A percentile compares a stretch with the other conserved stretches of the same genome.
Conservation (phyloP, 2,113 vertebrate species). For the Cyprinodon brontotheroides region DNA sequence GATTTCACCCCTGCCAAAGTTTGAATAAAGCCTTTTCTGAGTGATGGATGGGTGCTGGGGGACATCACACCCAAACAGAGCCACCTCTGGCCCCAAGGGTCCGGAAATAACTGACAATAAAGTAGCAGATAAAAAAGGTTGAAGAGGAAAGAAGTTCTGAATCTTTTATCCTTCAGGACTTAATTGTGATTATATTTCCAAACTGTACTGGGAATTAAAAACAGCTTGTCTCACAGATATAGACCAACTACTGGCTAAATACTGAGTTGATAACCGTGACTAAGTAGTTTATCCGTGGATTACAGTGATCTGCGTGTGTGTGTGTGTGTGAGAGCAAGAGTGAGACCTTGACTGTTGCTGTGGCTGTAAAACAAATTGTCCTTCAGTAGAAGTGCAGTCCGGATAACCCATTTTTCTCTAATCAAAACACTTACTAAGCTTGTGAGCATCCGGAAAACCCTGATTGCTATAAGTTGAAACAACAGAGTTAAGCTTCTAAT, state of each 20-base stretch:
- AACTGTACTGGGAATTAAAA: background rate
- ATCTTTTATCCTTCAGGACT: constrained; percentile 12
- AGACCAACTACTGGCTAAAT: background rate
- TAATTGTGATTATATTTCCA: background rate
- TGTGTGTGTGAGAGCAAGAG: background rate
- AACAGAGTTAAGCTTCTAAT: background rate
- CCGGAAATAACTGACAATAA: constrained; percentile 63
- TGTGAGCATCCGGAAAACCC: constrained; percentile 16
- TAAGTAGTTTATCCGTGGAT: constrained; percentile 5
- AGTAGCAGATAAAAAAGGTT: constrained; percentile 34
- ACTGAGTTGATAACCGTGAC: constrained; percentile 5
- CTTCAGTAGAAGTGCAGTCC: constrained; percentile 47
- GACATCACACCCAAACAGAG: constrained; percentile 60
- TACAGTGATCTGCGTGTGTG: background rate
- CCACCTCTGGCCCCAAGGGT: constrained; percentile 59
- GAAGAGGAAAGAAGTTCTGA: constrained; percentile 11
- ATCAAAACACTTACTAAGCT: constrained; percentile 34
- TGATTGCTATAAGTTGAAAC: background rate
- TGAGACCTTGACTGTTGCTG: constrained; percentile 51
- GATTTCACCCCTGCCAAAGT: constrained; percentile 81
- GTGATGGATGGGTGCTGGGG: constrained; percentile 76
- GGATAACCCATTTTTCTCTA: constrained; percentile 55
- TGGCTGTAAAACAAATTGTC: constrained; percentile 57
- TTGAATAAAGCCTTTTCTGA: constrained; percentile 72
- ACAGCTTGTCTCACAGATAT: background rate